Base-by-base conservation (phyloP, 2,113 vertebrate species). In the Cettia cetti region DNA sequence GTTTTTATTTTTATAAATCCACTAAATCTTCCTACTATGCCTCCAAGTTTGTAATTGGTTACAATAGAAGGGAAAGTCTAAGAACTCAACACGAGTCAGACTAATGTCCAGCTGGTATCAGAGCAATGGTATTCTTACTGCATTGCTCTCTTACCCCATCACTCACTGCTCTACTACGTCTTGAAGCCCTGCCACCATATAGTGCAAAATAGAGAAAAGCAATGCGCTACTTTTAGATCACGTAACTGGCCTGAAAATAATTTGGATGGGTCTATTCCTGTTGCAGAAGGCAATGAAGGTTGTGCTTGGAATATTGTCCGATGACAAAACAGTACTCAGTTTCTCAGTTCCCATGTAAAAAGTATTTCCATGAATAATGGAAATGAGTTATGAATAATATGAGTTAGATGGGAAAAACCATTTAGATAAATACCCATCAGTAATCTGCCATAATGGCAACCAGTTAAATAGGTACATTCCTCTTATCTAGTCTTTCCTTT, bases 401-500 rank as follows among this genome's bases (percentile, higher is more conserved):
- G 39, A 74, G 4, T 49, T 74, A 59, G 22, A 65, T 68, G 40
- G 39, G 52, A 64, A 92, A 86, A 83, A 52, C 0, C 21, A 72
- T 28, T 71, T 47, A 93, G 68, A 74, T 50, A 78, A 89, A 94
- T 54, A 60, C 14, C 17, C 23, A 78, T 94, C 52, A 65, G 54
- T 82, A 88, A 74, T 60, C 63, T 84, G 54, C 33, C 63, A 26
- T 80, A 82, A 90, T 65, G 64, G 44, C 63, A 90, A 66, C 63
- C 42, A 82, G 54, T 82, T 86, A 95, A 92, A 77, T 35, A 77
- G 33, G 27, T 74, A 47, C 56, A 30, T 90, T 83, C 52, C 17
- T 92, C 78, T 91, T 94, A 83, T 70, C 63, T 47, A 85, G 68
- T 91, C 68, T 91, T 89, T 70, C 35, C 24, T 72, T 94, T 95